Evolutionary conservation across 2,797 vertebrate genomes (phyloP).

Genomic region (Discoglossus pictus): DNA sequence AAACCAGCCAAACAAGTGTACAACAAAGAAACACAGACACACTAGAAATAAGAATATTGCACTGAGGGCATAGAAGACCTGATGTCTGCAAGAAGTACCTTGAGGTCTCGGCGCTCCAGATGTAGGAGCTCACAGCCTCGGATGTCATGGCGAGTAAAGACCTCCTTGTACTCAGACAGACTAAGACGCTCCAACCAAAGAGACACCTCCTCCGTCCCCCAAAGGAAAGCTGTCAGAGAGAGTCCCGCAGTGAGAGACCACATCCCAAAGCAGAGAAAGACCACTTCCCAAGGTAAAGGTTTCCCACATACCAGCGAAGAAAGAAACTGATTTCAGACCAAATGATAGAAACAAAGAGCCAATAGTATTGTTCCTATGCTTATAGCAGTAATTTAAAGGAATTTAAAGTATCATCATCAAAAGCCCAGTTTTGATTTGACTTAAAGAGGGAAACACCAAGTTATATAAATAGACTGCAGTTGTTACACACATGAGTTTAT

Average conservation of each 20-base stretch:
- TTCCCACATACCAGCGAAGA: conserved; percentile 38
- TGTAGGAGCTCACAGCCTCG: conserved; percentile 93
- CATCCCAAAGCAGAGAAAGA: conserved; percentile 58
- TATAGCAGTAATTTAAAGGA: too few relatives aligned
- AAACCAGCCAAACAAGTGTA: too few relatives aligned
- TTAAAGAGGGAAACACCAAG: too few relatives aligned
- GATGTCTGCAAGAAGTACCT: conserved; percentile 74
- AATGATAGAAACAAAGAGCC: too few relatives aligned
- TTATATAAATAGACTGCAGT: too few relatives aligned
- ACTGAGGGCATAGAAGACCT: background rate
- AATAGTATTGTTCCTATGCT: too few relatives aligned
- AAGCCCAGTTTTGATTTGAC: too few relatives aligned
- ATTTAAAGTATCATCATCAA: too few relatives aligned
- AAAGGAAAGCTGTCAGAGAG: conserved; percentile 89
- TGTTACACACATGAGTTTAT: too few relatives aligned
- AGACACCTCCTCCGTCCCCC: conserved; percentile 96
- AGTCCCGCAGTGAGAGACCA: conserved; percentile 70
- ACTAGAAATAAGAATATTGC: conserved; percentile 58
- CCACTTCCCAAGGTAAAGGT: conserved; percentile 23
- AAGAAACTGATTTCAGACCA: too few relatives aligned
- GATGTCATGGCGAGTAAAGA: conserved; percentile 93
- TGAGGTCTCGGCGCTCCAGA: conserved; percentile 96
- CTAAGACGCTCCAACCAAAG: conserved; percentile 94
- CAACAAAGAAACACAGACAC: conserved; percentile 55
- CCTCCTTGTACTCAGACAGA: conserved; percentile 96